Base-by-base conservation (phyloP, 2,888 invertebrate genomes). In the Synanthedon formicaeformis region DNA sequence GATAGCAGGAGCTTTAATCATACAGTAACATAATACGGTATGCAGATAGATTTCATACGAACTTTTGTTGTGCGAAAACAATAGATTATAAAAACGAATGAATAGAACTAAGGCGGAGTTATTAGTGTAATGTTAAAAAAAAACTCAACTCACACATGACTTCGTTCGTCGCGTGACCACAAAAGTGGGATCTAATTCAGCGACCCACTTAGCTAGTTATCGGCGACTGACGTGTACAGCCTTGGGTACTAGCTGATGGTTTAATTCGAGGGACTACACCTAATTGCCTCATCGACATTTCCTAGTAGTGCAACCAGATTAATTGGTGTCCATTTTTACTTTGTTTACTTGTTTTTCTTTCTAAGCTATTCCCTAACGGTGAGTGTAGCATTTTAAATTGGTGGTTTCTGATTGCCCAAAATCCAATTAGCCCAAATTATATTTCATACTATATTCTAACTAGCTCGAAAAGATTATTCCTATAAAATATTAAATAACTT, bases 181-280 rank as follows among this genome's bases (percentile, higher is more conserved):
- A 61, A 61, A 71, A 66, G 57, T 66, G 61, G 67, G 66, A 67
- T 73, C 74, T 70, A 75, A 73, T 75, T 76, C 70, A 66, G 62
- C 63, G 63, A 63, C 59, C 71, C 76, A 78, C 79, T 81, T 81
- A 80, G 70, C 73, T 78, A 76, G 79, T 80, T 81, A 81, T 80
- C 73, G 75, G 64, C 16, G 49, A 18, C 18, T 49, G 23, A 49
- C 23, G 49, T 49, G 23, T 49, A 49, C 45, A 45, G n/a, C 59
- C 71, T 73, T 71, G 34, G 27, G 73, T 64, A 62, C 61, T 62
- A 59, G 60, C 60, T 80, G 77, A 81, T 76, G 75, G 75, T 73
- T 82, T 78, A 73, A 81, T 81, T 81, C 66, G 65, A 68, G 34
- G 34, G 34, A 23, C 49, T 45, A 13, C 34, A 34, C 34, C 34